Evolutionary conservation across 2,888 invertebrate species (phyloP), one percentile per base, ranked within the genome.

Genomic region (Baccha elongata): DNA sequence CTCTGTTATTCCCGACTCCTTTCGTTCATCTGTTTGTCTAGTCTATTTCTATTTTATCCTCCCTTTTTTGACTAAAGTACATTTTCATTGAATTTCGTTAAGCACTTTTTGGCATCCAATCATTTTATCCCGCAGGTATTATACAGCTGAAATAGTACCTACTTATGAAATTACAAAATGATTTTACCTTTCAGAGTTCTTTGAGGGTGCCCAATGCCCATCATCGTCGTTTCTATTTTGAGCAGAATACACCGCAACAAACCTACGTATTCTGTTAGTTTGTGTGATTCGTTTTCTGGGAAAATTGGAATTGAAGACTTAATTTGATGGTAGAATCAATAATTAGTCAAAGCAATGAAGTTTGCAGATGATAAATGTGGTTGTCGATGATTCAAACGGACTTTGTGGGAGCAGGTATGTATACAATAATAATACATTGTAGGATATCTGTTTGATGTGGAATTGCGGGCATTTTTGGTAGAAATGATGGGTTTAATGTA

Each of bases 241-340:
- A 42, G 42, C 10, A 17, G 15, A 23, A 1, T 26, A 26, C n/a
- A 29, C 2, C 29, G 32, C 15, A 10, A 17, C 13, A 26, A 8
- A 0, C 46, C 13, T 8, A 1, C 42, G 15, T 15, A 8, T 15
- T 42, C 8, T 15, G 26, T 8, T 5, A 10, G 17, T 29, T 55
- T 71, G 50, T 17, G 50, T 46, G 46, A 60, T 8, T 60, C 21
- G 37, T 52, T 53, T 60, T 46, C 26, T 29, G 50, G 15, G 37
- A 35, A 72, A 78, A 78, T 78, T 72, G 46, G 50, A 72, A 72
- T 78, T 78, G 52, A 52, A 67, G 69, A 60, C 72, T 67, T 35
- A 5, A 55, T 29, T 69, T 69, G 69, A 71, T 65, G 52, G 46
- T 40, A 60, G 67, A 52, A 79, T 79, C 72, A 60, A 67, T 79